Evolutionary conservation across 2,888 invertebrate species (phyloP).

Genomic region (Autographa gamma): DNA sequence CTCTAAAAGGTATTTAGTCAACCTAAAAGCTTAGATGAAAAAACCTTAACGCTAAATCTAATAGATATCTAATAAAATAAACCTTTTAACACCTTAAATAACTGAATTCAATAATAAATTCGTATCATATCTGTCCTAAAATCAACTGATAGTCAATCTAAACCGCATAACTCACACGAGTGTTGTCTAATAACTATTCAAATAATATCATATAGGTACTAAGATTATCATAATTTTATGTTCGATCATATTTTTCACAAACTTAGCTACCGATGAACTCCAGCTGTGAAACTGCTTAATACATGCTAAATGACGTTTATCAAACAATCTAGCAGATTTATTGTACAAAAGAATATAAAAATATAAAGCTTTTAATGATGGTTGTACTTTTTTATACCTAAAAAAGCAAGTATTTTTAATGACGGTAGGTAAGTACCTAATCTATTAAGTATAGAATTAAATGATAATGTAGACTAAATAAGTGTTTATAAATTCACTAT

Average conservation of each 20-base stretch:
- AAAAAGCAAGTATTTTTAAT: no score
- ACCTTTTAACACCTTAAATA: not conserved
- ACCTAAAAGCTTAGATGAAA: no score
- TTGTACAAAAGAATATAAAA: not conserved
- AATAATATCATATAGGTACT: slow-evolving; percentile 35
- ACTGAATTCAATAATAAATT: slow-evolving; percentile 10
- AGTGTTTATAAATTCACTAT: no score
- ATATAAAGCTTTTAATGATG: not conserved
- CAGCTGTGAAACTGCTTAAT: slow-evolving; percentile 47
- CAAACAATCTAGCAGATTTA: slow-evolving; percentile 21
- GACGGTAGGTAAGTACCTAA: no score
- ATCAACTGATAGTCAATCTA: slow-evolving; percentile 11
- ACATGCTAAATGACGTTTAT: slow-evolving; percentile 38
- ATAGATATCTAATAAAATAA: not conserved
- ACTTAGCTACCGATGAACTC: slow-evolving; percentile 27
- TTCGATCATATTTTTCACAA: slow-evolving; percentile 36
- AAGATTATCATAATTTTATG: slow-evolving; percentile 45
- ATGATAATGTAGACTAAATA: no score
- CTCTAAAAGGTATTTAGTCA: no score
- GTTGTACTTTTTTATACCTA: not conserved
- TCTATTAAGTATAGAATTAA: no score
- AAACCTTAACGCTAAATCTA: no score
- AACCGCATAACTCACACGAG: slow-evolving; percentile 48
- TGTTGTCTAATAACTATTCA: slow-evolving; percentile 45
- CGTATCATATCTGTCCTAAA: not conserved